Evolutionary conservation across 2,113 vertebrate species (phyloP).

Genomic region (Sphyrna mokarran): DNA sequence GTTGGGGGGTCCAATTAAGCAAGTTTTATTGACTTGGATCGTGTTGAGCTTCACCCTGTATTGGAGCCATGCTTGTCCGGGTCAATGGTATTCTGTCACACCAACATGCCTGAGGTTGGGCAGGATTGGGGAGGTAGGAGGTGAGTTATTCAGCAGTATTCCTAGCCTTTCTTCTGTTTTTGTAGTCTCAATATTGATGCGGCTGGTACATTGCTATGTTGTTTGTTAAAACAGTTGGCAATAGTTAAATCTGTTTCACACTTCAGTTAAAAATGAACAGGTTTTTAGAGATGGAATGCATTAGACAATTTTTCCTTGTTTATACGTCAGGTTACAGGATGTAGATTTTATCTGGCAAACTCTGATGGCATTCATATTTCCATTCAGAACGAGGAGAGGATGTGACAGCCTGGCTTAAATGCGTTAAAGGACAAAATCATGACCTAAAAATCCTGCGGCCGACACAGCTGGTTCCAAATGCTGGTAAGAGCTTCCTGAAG

Average conservation of each 20-base stretch:
- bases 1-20: too few relatives aligned
- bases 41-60: too few relatives aligned
- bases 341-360: background rate
- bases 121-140: too few relatives aligned
- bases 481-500: conserved; percentile 61
- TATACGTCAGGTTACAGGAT: background rate
- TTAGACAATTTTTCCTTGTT: background rate
- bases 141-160: too few relatives aligned
- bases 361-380: background rate
- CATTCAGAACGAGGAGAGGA: conserved; percentile 8
- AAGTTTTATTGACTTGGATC: too few relatives aligned
- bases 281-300: background rate
- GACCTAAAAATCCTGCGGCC: conserved; percentile 97
- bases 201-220: background rate
- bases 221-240: background rate
- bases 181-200: too few relatives aligned
- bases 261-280: background rate
- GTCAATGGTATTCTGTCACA: too few relatives aligned
- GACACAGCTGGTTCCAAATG: conserved; percentile 93
- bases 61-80: too few relatives aligned
- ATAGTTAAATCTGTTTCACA: background rate
- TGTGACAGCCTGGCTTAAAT: conserved; percentile 80
- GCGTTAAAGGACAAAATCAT: conserved; percentile 93
- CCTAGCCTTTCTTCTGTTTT: too few relatives aligned
- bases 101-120: too few relatives aligned